Evolutionary conservation across 2,113 vertebrate species (phyloP).

Genomic region (Sylvia atricapilla): DNA sequence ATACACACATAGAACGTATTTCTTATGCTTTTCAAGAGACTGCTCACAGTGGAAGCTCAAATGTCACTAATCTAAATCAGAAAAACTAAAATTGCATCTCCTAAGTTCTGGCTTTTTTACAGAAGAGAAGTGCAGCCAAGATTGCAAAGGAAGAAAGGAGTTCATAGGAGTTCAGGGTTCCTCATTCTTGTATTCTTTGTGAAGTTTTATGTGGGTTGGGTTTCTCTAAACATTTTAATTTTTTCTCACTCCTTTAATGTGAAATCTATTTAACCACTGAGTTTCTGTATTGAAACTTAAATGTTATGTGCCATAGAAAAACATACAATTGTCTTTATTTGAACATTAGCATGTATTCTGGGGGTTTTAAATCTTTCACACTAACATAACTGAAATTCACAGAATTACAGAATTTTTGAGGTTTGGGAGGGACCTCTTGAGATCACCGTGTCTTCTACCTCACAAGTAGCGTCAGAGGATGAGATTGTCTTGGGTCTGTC

Average conservation of each 20-base stretch:
- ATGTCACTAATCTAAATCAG: not conserved
- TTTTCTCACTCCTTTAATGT: not conserved
- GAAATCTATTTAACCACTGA: not conserved
- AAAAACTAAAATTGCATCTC: not conserved
- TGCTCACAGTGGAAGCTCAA: not conserved
- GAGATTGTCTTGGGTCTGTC: fast-evolving
- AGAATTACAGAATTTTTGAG: not conserved
- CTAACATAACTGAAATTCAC: not conserved
- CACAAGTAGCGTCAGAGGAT: not conserved
- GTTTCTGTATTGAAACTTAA: not conserved
- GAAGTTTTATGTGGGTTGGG: not conserved
- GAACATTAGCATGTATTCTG: not conserved
- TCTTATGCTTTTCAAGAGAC: not conserved
- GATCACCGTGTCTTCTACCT: fast-evolving
- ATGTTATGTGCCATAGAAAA: not conserved
- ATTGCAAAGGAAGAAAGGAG: not conserved
- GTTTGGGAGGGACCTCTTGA: not conserved
- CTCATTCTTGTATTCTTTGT: fast-evolving
- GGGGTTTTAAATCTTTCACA: not conserved
- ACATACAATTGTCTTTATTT: not conserved
- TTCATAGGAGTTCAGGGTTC: not conserved
- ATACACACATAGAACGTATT: not conserved
- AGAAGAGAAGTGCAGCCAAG: not conserved
- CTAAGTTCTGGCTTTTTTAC: not conserved
- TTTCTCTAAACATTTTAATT: not conserved